Conservation (phyloP, 1,140 invertebrate genomes). For the Drosophila nasuta region DNA sequence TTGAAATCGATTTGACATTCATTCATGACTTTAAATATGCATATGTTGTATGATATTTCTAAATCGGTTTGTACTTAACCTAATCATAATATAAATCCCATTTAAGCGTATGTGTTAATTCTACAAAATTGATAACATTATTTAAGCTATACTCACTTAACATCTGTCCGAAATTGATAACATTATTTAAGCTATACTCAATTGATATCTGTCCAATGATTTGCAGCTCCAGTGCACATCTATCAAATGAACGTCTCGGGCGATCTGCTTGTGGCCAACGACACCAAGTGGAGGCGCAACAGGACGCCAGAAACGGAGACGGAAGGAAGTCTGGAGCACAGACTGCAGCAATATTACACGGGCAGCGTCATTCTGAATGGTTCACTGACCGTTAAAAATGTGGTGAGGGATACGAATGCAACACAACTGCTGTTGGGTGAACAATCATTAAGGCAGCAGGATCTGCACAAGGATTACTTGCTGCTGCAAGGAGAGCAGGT, state of each 20-base stretch:
- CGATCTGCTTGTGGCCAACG: conserved; percentile 53
- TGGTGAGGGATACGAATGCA: conserved; percentile 40
- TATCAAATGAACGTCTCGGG: conserved; percentile 65
- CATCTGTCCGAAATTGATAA: no score
- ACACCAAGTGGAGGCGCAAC: conserved; percentile 13
- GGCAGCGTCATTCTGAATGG: conserved; percentile 64
- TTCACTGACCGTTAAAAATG: conserved; percentile 58
- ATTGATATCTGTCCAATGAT: not conserved
- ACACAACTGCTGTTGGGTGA: conserved; percentile 33
- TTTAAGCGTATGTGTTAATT: no score
- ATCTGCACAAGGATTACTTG: conserved; percentile 47
- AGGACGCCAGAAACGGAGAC: not conserved
- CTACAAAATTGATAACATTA: no score
- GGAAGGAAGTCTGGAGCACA: not conserved
- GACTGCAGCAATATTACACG: conserved; percentile 73
- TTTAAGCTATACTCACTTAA: no score
- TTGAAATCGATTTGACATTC: no score
- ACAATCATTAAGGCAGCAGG: conserved; percentile 44
- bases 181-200: no score
- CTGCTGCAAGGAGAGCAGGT: conserved; percentile 61
- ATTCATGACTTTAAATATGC: no score
- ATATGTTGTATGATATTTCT: no score
- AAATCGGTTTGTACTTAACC: no score
- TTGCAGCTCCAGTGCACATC: conserved; percentile 70
- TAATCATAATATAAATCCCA: no score